Evolutionary conservation across 2,888 invertebrate species (phyloP), one percentile per base, ranked within the genome.

Genomic region (Spisula solida): DNA sequence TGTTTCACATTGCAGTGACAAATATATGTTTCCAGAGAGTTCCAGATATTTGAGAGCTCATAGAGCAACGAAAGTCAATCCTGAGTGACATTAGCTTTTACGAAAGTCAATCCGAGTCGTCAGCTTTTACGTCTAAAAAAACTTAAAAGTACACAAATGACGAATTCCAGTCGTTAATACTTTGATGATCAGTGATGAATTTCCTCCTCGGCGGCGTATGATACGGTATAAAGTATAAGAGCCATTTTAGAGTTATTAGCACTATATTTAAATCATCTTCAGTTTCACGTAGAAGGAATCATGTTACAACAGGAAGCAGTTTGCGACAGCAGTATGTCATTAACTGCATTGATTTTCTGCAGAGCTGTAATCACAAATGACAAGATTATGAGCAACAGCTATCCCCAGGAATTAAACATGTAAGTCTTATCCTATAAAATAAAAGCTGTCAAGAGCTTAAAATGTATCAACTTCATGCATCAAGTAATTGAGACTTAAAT

Each of bases 341-440:
- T 66, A 66, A 25, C 60, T 0, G n/a, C 60, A 66, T 66, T 10
- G 60, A 66, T 66, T 66, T 66, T 66, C 60, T 4, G n/a, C 25
- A 25, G 25, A 56, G 20, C 10, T 6, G 25, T 66, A 66, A 66
- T 66, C 20, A 66, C 25, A 66, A 25, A 66, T 25, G 60, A 66
- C 60, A 66, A 25, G n/a, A 66, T 66, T 25, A 66, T 66, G 60
- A 66, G 60, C 20, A 66, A 66, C 60, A 66, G 25, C 60, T 66
- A n/a, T 66, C n/a, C 60, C 25, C 60, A 25, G 0, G 60, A 66
- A 66, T 66, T 25, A 66, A 25, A 66, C 60, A 56, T 41, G 47
- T 12, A 47, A 51, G 48, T 47, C 34, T 47, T 48, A n/a, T n/a
- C 51, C 1, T 47, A 25, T 18, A 48, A 80, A 80, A 34, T 79